Evolutionary conservation across 2,888 invertebrate species (phyloP).

Genomic region (Cosmopolites sordidus): DNA sequence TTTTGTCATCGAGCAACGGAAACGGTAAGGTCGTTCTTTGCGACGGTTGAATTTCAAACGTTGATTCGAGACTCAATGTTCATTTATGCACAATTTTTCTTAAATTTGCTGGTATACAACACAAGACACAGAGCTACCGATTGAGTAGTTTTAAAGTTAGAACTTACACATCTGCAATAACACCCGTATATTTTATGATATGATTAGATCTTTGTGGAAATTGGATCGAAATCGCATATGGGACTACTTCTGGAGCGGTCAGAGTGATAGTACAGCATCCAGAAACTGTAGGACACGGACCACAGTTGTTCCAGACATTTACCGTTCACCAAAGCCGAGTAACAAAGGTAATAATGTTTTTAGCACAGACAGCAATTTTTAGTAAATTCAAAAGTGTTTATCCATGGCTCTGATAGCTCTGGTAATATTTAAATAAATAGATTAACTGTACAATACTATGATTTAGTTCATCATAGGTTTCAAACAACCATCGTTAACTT

Average conservation of each 20-base stretch:
- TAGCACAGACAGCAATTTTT: background rate
- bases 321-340: slow-evolving; percentile 96
- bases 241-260: slow-evolving; percentile 92
- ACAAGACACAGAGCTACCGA: slow-evolving; percentile 44
- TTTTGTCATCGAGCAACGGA: no score
- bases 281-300: slow-evolving; percentile 97
- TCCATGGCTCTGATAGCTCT: no score
- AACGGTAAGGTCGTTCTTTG: no score
- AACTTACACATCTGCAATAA: no score
- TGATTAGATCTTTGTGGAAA: slow-evolving; percentile 88
- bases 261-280: slow-evolving; percentile 98
- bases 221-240: slow-evolving; percentile 99
- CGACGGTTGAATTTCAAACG: no score
- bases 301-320: slow-evolving; percentile 96
- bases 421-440: no score
- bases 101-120: slow-evolving; percentile 48
- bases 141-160: background rate
- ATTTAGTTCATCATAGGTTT: no score
- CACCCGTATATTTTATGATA: no score
- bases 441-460: no score
- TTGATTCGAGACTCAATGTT: background rate
- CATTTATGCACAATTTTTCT: slow-evolving; percentile 8
- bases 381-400: no score
- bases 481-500: no score
- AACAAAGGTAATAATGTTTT: slow-evolving; percentile 64